Evolutionary conservation across 1,140 invertebrate species (phyloP), one percentile per base, ranked within the genome.

Genomic region (Drosophila leontia): DNA sequence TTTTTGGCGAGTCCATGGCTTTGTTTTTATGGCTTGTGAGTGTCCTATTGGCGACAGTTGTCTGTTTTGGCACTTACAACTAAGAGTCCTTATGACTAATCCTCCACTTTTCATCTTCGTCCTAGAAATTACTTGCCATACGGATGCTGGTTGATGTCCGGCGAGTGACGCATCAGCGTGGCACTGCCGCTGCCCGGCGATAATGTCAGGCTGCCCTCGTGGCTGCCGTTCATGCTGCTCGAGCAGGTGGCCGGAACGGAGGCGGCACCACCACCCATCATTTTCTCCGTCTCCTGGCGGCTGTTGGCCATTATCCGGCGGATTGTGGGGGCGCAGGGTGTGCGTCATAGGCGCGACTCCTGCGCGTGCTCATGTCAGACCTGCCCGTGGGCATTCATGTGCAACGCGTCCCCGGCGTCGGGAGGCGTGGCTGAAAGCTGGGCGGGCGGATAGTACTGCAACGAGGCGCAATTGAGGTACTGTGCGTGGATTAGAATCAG

Each of bases 381-480:
- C 81, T 87, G 84, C 50, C 84, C 84, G 44, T 97, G 96, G 26
- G 95, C 95, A 93, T 96, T 96, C 93, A 95, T 96, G 93, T 96
- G 96, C 48, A 96, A 93, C 72, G 95, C 75, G 48, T 92, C 91
- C 94, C 80, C 96, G 95, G 93, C 95, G 94, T 92, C 96, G 95
- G 77, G 93, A 94, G 69, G 91, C 26, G 81, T 72, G 93, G 94
- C 78, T 94, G 82, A 95, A 84, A 96, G 95, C 93, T 95, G 96
- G 65, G 95, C 95, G 60, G 96, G 95, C 45, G 96, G 95, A 94
- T 96, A 97, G 88, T 97, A 97, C 96, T 97, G 94, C 67, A 95
- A 95, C 79, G 91, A 91, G 78, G 77, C 75, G 78, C 91, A 88
- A 91, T 91, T 92, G 68, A 92, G 81, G 75, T 92, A 91, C 82